These are phyloP conservation scores for Sparus aurata DNA, from an alignment of 2,797 vertebrate genomes.

Conservation along the genomic window DNA sequence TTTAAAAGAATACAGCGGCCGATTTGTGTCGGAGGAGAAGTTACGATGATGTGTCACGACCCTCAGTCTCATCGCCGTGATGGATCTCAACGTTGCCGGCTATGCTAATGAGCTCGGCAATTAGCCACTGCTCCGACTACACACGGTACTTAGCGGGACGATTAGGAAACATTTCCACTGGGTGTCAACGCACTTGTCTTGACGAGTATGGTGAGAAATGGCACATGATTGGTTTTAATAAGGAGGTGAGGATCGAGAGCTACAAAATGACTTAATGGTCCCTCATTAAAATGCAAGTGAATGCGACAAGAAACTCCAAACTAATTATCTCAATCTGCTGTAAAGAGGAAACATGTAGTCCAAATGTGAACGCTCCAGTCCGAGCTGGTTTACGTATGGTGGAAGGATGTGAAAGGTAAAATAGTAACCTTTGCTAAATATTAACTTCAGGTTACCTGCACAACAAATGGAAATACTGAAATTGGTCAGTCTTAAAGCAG, in stretches of 20 bases:
- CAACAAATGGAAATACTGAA: too few species aligned
- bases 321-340: neutral
- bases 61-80: conserved; percentile 4
- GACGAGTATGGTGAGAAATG: neutral
- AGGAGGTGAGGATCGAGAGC: neutral
- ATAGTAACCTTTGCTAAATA: neutral
- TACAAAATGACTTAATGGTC: neutral
- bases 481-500: too few species aligned
- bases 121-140: conserved; percentile 29
- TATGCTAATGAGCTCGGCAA: conserved; percentile 37
- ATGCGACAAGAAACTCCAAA: neutral
- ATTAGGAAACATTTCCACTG: conserved; percentile 26
- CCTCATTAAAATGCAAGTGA: conserved; percentile 13
- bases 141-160: conserved; percentile 12
- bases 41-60: neutral
- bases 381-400: neutral
- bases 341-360: neutral
- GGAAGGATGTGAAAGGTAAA: neutral
- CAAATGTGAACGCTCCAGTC: neutral
- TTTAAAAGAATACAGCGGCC: conserved; percentile 5
- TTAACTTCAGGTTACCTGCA: neutral
- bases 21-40: conserved; percentile 24
- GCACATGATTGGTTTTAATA: neutral
- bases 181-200: conserved; percentile 4
- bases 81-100: conserved; percentile 19